Conservation (phyloP, 1,140 invertebrate genomes). For the Pristionchus pacificus region DNA sequence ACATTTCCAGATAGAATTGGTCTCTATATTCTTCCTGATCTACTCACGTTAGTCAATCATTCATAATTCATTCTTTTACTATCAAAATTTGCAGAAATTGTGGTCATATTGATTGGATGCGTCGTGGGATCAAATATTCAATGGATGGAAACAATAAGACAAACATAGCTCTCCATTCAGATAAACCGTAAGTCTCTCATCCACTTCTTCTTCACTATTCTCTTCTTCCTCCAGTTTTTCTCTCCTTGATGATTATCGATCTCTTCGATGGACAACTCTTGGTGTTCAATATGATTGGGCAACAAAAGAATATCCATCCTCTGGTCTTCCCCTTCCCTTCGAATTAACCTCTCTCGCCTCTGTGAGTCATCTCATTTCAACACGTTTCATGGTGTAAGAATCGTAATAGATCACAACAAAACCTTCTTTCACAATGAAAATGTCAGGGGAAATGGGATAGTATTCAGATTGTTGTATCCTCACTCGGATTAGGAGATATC, state of each 20-base stretch:
- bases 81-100: neutral
- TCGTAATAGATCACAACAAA: neutral
- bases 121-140: conserved; percentile 35
- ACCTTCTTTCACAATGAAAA: neutral
- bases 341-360: conserved; percentile 41
- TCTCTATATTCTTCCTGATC: conserved; percentile 19
- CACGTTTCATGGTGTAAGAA: neutral
- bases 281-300: conserved; percentile 63
- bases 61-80: too few species aligned
- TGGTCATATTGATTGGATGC: conserved; percentile 28
- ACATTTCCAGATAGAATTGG: conserved; percentile 18
- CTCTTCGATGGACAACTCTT: conserved; percentile 60
- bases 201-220: conserved; percentile 17
- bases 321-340: conserved; percentile 34
- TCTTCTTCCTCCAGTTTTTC: neutral
- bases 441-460: neutral
- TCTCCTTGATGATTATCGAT: conserved; percentile 27
- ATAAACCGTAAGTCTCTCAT: neutral
- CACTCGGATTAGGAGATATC: conserved; percentile 38
- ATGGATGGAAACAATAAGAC: conserved; percentile 2
- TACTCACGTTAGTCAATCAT: conserved; percentile 12
- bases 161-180: conserved; percentile 8
- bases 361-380: neutral
- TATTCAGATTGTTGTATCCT: neutral
- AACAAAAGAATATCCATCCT: conserved; percentile 57